Base-by-base conservation (phyloP, 2,888 invertebrate species). In the Chymomyza amoena region DNA sequence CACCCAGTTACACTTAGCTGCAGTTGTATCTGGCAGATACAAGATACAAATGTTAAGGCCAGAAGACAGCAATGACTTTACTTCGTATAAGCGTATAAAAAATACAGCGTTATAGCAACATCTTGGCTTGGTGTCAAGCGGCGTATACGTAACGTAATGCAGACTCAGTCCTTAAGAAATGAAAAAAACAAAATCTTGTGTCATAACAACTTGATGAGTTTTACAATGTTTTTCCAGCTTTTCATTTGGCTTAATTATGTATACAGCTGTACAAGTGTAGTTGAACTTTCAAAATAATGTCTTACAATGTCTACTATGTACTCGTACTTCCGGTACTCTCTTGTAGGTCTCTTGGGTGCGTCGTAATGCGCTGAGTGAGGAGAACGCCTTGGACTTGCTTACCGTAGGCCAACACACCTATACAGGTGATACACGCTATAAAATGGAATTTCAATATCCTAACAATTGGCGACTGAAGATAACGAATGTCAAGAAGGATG, bases 321-420 rank as follows among this genome's bases (percentile, higher is more conserved):
- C 18, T 32, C 18, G n/a, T 64, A 39, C 18, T 32, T 36, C 45
- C 25, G 18, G 25, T 6, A 45, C 25, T 62, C 10, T 51, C 15
- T 18, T 16, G 25, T 15, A 95, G 95, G 95, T 95, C 70, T 95
- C 95, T 28, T 95, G 95, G 95, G 93, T 95, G 68, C 92, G 94
- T 45, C 92, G 93, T 80, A 94, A 94, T 70, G 93, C 93, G 20
- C 89, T 88, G 67, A 90, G 85, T 66, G 94, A 94, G 73, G 93
- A 94, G 73, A 93, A 95, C 84, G 94, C 93, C 76, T 92, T 95
- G 81, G 94, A 94, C 87, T 90, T 95, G 64, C 91, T 95, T 13
- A 95, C 95, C 2, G 93, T 95, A 61, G 94, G 95, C 54, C 92
- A 93, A 77, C 94, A 94, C 69, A 94, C 95, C 13, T 95, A 95